phyloP scores from a whole-genome alignment of 2,797 vertebrate genomes.

The Mastacembelus armatus region DNA sequence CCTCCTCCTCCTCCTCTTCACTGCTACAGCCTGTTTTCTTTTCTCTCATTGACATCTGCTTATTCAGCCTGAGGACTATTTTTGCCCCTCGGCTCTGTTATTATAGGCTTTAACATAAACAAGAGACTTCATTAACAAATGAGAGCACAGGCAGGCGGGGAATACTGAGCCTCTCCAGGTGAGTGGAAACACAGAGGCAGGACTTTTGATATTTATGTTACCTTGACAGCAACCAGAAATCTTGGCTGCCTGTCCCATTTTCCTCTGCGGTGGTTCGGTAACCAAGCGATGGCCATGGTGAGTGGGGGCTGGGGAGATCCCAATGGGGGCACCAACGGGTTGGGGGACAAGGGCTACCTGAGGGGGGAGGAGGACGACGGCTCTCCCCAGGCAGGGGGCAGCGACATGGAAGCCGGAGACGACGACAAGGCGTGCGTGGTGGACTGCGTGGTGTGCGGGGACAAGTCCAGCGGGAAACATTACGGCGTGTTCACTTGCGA shows the following conservation, averaged over 20 bases:
- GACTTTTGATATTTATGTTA: conserved; percentile 55
- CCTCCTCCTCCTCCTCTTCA: conserved; percentile 33
- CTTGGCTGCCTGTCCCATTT: conserved; percentile 66
- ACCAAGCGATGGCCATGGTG: conserved; percentile 94
- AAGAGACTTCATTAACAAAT: conserved; percentile 10
- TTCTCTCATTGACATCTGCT: conserved; percentile 30
- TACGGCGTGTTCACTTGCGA: conserved; percentile 96
- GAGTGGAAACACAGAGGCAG: not conserved
- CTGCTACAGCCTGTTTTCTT: conserved; percentile 5
- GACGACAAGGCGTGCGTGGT: conserved; percentile 91
- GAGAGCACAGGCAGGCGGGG: not conserved
- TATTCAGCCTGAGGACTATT: conserved; percentile 24
- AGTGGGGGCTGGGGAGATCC: conserved; percentile 94
- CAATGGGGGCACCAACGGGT: conserved; percentile 90
- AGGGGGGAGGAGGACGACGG: conserved; percentile 89
- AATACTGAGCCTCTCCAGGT: conserved; percentile 10
- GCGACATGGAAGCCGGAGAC: conserved; percentile 91
- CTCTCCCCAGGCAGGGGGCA: conserved; percentile 89
- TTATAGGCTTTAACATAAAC: conserved; percentile 1
- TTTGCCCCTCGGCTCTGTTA: not conserved
- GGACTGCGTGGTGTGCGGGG: conserved; percentile 94
- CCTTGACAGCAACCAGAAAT: conserved; percentile 68
- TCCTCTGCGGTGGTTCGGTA: conserved; percentile 66
- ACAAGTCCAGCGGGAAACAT: conserved; percentile 95
- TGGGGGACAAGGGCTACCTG: conserved; percentile 89